Evolutionary conservation across 1,140 invertebrate species (phyloP).

Genomic region (Calephelis nemesis): DNA sequence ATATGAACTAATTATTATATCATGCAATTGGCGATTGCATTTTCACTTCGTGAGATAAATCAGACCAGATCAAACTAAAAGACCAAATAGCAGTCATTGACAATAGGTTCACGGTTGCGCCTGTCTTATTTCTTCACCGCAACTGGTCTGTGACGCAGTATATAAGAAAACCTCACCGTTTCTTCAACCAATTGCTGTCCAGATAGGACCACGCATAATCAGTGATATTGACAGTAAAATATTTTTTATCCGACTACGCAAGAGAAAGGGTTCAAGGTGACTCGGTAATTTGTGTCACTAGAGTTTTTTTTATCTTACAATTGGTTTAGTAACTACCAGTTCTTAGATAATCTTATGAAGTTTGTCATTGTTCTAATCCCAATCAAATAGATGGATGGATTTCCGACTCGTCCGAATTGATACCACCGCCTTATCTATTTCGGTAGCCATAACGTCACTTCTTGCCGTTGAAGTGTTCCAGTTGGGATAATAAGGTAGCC

Average conservation of each 20-base stretch:
- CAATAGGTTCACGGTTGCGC: constrained; percentile 9
- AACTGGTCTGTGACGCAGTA: constrained; percentile 26
- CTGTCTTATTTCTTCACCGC: constrained; percentile 22
- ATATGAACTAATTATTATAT: background rate
- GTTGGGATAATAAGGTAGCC: no score
- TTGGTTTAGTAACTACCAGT: background rate
- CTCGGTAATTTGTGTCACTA: constrained; percentile 3
- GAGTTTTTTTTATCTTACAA: background rate
- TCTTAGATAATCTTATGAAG: no score
- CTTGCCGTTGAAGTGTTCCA: no score
- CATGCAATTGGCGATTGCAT: background rate
- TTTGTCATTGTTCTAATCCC: no score
- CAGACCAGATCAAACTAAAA: no score
- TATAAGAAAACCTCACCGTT: constrained; percentile 25
- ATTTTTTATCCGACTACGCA: background rate
- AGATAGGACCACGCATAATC: constrained; percentile 1
- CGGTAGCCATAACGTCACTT: no score
- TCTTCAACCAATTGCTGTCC: constrained; percentile 19
- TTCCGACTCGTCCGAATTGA: no score
- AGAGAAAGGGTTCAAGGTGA: background rate
- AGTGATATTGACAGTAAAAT: background rate
- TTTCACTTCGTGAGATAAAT: background rate
- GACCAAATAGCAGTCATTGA: constrained; percentile 8
- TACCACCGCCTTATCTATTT: no score
- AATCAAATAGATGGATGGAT: no score